A percentile compares a stretch with the other conserved stretches of the same genome.
phyloP scores from a whole-genome alignment of 2,113 vertebrate genomes.

The Syngnathus typhle region DNA sequence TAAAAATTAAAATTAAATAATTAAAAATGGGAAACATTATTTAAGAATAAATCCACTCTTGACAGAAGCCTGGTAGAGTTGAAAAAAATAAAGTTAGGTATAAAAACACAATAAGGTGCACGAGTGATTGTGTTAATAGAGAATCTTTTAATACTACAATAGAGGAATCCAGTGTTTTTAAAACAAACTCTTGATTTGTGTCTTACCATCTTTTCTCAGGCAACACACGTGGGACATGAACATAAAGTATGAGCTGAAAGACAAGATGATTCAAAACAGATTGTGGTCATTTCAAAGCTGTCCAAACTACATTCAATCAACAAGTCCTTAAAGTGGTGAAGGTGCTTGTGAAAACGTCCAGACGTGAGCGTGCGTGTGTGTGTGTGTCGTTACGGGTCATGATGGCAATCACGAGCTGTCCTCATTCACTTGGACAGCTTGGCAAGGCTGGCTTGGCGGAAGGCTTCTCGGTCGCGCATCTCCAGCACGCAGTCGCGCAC shows the following conservation, averaged over 20 bases:
- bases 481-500: slow-evolving; percentile 89
- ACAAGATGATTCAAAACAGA: slow-evolving; percentile 52
- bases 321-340: slow-evolving; percentile 20
- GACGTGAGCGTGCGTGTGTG: slow-evolving; percentile 15
- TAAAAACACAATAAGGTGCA: slow-evolving; percentile 12
- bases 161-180: slow-evolving; percentile 61
- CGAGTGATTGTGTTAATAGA: slow-evolving; percentile 37
- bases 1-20: no score
- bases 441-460: slow-evolving; percentile 81
- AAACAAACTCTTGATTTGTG: slow-evolving; percentile 45
- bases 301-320: slow-evolving; percentile 54
- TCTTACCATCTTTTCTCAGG: slow-evolving; percentile 28
- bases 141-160: slow-evolving; percentile 66
- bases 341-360: slow-evolving; percentile 7
- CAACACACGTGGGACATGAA: slow-evolving; percentile 34
- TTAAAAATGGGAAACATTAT: neutral
- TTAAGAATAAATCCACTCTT: neutral
- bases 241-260: slow-evolving; percentile 31
- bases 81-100: neutral
- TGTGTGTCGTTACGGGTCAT: slow-evolving; percentile 3
- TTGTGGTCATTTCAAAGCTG: slow-evolving; percentile 34
- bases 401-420: neutral
- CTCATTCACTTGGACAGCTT: slow-evolving; percentile 66
- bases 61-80: no score
- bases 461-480: slow-evolving; percentile 79